phyloP scores from a whole-genome alignment of 2,888 invertebrate genomes.

The Graphium colonna region DNA sequence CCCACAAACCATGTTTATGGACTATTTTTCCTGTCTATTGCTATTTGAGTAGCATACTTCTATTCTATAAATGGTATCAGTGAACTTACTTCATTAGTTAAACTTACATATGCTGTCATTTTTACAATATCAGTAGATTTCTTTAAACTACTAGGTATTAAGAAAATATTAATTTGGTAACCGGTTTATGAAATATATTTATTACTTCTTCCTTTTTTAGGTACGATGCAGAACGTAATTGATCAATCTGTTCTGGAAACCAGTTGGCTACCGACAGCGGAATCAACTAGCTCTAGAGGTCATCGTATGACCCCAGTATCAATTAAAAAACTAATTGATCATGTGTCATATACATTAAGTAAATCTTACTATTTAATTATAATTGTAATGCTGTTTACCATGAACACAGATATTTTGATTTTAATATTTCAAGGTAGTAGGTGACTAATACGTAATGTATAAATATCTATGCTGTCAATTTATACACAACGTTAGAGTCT shows the following conservation, averaged over 20 bases:
- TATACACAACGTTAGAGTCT: not conserved
- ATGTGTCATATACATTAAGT: slow-evolving; percentile 48
- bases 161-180: no score
- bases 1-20: no score
- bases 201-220: slow-evolving; percentile 39
- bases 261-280: slow-evolving; percentile 73
- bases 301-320: slow-evolving; percentile 48
- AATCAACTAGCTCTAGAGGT: slow-evolving; percentile 54
- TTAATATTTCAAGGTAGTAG: slow-evolving; percentile 5
- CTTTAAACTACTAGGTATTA: no score
- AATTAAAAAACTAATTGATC: slow-evolving; percentile 43
- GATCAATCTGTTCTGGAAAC: slow-evolving; percentile 77
- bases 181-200: not conserved
- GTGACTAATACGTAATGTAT: slow-evolving; percentile 4
- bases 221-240: slow-evolving; percentile 75
- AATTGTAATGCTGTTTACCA: not conserved
- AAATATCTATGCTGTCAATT: not conserved
- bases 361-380: not conserved
- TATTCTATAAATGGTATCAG: no score
- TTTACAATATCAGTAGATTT: no score
- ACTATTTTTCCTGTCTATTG: no score
- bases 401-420: not conserved
- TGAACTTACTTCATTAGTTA: no score
- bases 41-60: no score
- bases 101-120: no score